Base-by-base conservation (phyloP, 2,888 invertebrate species). In the Drosophila nr. perissopoda region DNA sequence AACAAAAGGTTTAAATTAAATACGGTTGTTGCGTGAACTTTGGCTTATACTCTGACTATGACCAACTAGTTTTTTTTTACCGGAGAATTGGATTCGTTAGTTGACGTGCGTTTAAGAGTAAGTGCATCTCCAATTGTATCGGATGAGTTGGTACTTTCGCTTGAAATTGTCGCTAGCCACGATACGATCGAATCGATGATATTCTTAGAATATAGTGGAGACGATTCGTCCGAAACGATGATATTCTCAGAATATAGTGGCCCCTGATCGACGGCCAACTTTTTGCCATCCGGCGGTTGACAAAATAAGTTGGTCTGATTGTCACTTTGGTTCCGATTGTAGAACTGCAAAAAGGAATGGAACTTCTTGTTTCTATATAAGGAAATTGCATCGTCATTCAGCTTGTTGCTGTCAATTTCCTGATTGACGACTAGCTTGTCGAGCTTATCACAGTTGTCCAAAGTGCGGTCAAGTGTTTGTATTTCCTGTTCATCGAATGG, bases 381-480 rank as follows among this genome's bases (percentile, higher is more conserved):
- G 4, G 75, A 80, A 56, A 81, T 66, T 0, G 83, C 77, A 1
- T 67, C 45, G 10, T 77, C 81, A 40, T 81, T 68, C 6, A 74
- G 67, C 21, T 69, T 68, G 7, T 53, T 42, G 7, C 40, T 57
- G 16, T 36, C 36, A 34, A 25, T 40, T 16, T 76, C 56, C 8
- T 38, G 33, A 25, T 62, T 45, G 2, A 74, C 48, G 18, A 76
- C 33, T 21, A 76, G 33, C 5, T 34, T 34, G 7, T 33, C 10
- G 3, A 80, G 27, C 6, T 40, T 38, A 10, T 76, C 61, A 2
- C 18, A 13, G 29, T 80, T 51, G 4, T 21, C 48, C 1, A 76
- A 51, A 1, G 38, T 49, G 10, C 61, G 59, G 21, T 53, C 34
- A 11, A 82, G 51, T 13, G 66, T 70, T 16, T 62, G n/a, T 13